Evolutionary conservation across 2,888 invertebrate genomes (phyloP).

Genomic region (Omphaloscelis lunosa): DNA sequence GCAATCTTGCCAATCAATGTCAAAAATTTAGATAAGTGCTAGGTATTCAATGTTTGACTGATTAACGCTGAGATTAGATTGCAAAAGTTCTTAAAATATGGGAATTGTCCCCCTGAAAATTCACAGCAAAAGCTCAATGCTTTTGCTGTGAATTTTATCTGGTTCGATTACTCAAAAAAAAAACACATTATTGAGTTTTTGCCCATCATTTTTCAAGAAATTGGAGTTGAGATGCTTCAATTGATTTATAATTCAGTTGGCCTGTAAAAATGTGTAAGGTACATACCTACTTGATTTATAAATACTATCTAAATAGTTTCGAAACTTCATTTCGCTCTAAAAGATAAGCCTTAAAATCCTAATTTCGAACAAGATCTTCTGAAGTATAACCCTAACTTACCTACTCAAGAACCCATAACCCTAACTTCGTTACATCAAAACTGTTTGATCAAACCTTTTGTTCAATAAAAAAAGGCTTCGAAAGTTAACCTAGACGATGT

Average conservation of each 20-base stretch:
- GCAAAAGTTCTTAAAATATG: background rate
- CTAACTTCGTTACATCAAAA: conserved; percentile 45
- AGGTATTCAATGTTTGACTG: fast-evolving
- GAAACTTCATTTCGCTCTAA: conserved; percentile 6
- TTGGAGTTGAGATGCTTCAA: background rate
- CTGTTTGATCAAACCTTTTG: conserved; percentile 55
- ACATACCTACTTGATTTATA: background rate
- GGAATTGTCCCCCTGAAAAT: no score
- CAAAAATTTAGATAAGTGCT: background rate
- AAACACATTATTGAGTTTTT: background rate
- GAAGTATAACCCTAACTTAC: conserved; percentile 17
- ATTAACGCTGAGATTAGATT: background rate
- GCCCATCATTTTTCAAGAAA: background rate
- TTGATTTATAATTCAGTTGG: background rate
- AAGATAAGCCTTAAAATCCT: conserved; percentile 34
- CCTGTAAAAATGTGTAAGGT: background rate
- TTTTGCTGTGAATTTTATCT: background rate
- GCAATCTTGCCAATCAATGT: background rate
- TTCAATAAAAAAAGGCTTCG: conserved; percentile 54
- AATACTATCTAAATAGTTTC: background rate
- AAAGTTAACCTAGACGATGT: conserved; percentile 43
- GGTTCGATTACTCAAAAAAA: background rate
- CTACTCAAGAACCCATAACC: conserved; percentile 23
- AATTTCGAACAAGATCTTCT: conserved; percentile 33
- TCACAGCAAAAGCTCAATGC: no score